These are phyloP conservation scores for Monopis laevigella DNA, from an alignment of 2,888 invertebrate species.

Conservation along the genomic window DNA sequence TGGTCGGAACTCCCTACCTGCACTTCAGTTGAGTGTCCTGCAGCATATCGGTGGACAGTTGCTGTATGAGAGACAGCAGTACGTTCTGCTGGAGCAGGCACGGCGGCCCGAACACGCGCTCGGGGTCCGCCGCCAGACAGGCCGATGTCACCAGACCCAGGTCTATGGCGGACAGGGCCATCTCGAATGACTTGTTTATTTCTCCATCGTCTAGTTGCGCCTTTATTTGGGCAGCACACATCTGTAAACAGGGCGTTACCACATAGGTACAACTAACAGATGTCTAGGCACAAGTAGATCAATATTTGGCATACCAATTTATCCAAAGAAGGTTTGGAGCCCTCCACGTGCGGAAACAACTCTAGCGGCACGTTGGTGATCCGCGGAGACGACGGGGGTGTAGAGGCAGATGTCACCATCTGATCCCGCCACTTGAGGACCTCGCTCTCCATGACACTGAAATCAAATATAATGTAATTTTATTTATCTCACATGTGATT, in stretches of 20 bases:
- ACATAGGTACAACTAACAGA: no score
- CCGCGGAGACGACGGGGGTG: no score
- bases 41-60: slow-evolving; percentile 81
- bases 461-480: background rate
- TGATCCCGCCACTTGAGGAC: background rate
- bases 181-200: slow-evolving; percentile 79
- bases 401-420: no score
- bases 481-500: no score
- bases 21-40: slow-evolving; percentile 69
- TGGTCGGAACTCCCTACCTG: no score
- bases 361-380: no score
- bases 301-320: no score
- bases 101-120: slow-evolving; percentile 71
- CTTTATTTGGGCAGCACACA: slow-evolving; percentile 65
- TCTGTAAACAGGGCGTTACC: slow-evolving; percentile 26
- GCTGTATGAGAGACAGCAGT: slow-evolving; percentile 84
- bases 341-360: no score
- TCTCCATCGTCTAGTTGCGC: slow-evolving; percentile 72
- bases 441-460: background rate
- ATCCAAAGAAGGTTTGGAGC: no score
- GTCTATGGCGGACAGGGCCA: slow-evolving; percentile 83
- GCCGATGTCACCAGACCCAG: slow-evolving; percentile 79
- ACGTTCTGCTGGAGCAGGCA: slow-evolving; percentile 82
- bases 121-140: slow-evolving; percentile 79
- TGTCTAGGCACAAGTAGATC: no score